These are phyloP conservation scores for Vidua chalybeata DNA, from an alignment of 2,113 vertebrate species.

Conservation along the genomic window DNA sequence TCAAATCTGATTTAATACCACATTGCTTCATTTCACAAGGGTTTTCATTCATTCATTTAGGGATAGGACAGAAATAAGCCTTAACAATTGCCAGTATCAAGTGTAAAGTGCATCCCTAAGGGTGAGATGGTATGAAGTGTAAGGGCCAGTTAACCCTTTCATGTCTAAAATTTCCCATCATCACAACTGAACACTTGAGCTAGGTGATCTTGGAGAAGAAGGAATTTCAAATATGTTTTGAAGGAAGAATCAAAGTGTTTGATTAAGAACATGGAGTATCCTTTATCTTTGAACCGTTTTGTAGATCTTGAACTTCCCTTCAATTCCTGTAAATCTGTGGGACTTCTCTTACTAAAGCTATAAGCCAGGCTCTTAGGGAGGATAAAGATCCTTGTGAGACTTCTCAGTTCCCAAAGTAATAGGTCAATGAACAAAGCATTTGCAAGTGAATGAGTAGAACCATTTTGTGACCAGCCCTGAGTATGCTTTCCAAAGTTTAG, in stretches of 20 bases:
- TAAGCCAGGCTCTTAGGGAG: not conserved
- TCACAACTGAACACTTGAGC: not conserved
- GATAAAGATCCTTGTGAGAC: not conserved
- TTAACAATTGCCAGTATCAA: not conserved
- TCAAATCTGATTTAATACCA: conserved; percentile 15
- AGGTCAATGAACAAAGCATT: not conserved
- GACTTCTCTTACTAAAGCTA: not conserved
- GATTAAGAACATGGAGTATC: not conserved
- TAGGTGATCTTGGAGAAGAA: not conserved
- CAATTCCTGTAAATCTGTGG: not conserved
- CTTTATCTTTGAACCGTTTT: not conserved
- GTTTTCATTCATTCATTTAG: not conserved
- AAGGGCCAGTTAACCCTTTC: not conserved
- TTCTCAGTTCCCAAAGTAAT: not conserved
- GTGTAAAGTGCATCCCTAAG: not conserved
- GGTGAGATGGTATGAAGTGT: not conserved
- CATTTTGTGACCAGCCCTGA: not conserved
- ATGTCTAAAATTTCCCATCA: not conserved
- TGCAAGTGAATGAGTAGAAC: not conserved
- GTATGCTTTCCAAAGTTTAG: not conserved
- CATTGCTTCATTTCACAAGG: not conserved
- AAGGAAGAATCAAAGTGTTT: not conserved
- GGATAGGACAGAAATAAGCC: not conserved
- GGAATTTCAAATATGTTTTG: not conserved
- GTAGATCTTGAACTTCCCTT: not conserved